Evolutionary conservation across 2,888 invertebrate species (phyloP).

Genomic region (Acrocyrtus sp.): DNA sequence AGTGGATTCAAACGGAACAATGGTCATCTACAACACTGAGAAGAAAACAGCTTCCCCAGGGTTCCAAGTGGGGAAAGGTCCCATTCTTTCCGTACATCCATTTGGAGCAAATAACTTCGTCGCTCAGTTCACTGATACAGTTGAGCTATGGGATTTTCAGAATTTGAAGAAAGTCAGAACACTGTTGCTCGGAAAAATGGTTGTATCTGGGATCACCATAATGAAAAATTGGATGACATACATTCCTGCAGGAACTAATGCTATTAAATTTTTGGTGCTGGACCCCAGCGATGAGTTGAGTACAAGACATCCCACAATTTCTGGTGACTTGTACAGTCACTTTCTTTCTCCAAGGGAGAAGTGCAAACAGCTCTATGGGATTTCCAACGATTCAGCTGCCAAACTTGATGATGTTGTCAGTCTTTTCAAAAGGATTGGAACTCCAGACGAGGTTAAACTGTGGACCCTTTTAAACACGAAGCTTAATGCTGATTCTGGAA

Average conservation of each 20-base stretch:
- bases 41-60: slow-evolving; percentile 63
- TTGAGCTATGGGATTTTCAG: slow-evolving; percentile 59
- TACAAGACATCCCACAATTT: slow-evolving; percentile 28
- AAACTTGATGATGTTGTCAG: slow-evolving; percentile 30
- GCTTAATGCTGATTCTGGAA: slow-evolving; percentile 5
- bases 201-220: slow-evolving; percentile 53
- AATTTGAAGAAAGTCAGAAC: slow-evolving; percentile 55
- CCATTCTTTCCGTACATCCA: slow-evolving; percentile 48
- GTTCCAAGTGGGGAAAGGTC: slow-evolving; percentile 58
- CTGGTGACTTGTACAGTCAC: slow-evolving; percentile 31
- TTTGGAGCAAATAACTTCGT: slow-evolving; percentile 53
- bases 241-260: slow-evolving; percentile 55
- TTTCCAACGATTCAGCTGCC: slow-evolving; percentile 21
- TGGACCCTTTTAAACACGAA: slow-evolving; percentile 53
- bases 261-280: slow-evolving; percentile 57
- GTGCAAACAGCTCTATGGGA: slow-evolving; percentile 28
- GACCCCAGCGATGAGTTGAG: slow-evolving; percentile 27
- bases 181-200: slow-evolving; percentile 53
- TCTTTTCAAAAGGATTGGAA: slow-evolving; percentile 40
- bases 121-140: slow-evolving; percentile 55
- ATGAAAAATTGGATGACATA: slow-evolving; percentile 56
- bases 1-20: slow-evolving; percentile 58
- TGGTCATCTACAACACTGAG: slow-evolving; percentile 61
- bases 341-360: slow-evolving; percentile 50
- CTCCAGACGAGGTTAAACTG: slow-evolving; percentile 55